A percentile compares a stretch with the other conserved stretches of the same genome.
phyloP scores from a whole-genome alignment of 2,888 invertebrate species.

The Liopterus haemorrhoidalis region DNA sequence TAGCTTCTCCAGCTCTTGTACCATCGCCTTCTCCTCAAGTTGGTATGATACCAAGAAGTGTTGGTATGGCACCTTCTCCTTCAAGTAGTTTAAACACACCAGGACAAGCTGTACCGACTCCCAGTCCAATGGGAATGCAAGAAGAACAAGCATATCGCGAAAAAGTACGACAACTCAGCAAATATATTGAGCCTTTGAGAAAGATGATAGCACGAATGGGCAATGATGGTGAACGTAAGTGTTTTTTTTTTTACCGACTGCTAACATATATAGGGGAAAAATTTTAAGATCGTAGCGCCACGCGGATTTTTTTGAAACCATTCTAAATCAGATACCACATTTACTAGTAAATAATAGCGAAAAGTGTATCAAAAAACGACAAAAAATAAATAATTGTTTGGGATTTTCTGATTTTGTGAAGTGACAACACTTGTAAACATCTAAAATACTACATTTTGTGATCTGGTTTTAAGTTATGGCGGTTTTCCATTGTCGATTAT shows the following conservation, averaged over 20 bases:
- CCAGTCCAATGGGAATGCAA: constrained; percentile 60
- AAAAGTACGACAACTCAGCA: constrained; percentile 86
- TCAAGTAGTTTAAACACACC: constrained; percentile 77
- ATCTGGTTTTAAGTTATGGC: too few species aligned
- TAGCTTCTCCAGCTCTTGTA: constrained; percentile 62
- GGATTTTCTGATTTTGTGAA: too few species aligned
- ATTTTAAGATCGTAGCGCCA: too few species aligned
- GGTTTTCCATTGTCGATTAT: too few species aligned
- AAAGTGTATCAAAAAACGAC: too few species aligned
- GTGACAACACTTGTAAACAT: too few species aligned
- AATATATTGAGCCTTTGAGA: constrained; percentile 87
- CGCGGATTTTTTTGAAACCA: too few species aligned
- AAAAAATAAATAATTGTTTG: too few species aligned
- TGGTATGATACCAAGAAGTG: constrained; percentile 44
- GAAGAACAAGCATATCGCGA: constrained; percentile 91
- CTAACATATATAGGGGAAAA: too few species aligned
- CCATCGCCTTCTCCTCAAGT: constrained; percentile 64
- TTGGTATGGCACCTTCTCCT: constrained; percentile 70
- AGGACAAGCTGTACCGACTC: constrained; percentile 50
- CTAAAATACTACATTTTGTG: too few species aligned
- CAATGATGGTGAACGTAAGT: constrained; percentile 67
- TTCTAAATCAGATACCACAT: too few species aligned
- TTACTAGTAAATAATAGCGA: constrained; percentile 6
- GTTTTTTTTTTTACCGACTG: too few species aligned
- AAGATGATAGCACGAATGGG: constrained; percentile 85